A percentile compares a stretch with the other conserved stretches of the same genome.
phyloP scores from a whole-genome alignment of 2,888 invertebrate species.

The Phlogophora meticulosa region DNA sequence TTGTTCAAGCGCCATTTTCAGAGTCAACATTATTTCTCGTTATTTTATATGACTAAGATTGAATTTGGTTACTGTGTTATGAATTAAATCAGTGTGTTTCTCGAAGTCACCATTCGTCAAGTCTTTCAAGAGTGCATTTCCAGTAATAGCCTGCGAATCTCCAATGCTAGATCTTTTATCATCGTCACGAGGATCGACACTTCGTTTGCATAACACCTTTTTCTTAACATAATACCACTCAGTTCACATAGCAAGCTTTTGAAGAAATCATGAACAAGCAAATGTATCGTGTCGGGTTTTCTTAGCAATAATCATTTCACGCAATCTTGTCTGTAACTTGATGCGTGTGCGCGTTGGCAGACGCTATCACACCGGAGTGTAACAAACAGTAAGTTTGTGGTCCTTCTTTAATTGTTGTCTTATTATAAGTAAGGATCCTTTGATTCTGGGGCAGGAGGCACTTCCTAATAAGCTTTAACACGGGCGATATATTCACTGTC shows the following conservation, averaged over 20 bases:
- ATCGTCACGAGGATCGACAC: not conserved
- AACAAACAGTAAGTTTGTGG: constrained; percentile 3
- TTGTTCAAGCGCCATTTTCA: not conserved
- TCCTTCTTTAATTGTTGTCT: not conserved
- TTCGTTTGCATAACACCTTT: constrained; percentile 31
- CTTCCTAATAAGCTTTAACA: not conserved
- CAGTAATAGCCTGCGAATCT: not conserved
- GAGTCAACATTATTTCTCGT: not conserved
- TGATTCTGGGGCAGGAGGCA: not conserved
- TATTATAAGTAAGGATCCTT: not conserved
- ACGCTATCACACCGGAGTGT: constrained; percentile 47
- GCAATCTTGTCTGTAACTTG: constrained; percentile 76
- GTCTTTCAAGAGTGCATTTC: not conserved
- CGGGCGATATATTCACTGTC: too few species aligned
- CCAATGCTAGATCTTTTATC: constrained; percentile 2
- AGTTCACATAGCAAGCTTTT: constrained; percentile 53
- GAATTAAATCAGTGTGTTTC: not conserved
- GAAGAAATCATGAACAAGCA: constrained; percentile 57
- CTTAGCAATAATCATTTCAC: constrained; percentile 73
- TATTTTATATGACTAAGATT: not conserved
- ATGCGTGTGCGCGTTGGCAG: constrained; percentile 60
- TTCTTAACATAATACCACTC: constrained; percentile 14
- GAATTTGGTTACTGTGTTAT: not conserved
- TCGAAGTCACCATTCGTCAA: not conserved
- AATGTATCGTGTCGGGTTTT: constrained; percentile 65